These are phyloP conservation scores for Bos javanicus DNA, from an alignment of 2,113 vertebrate genomes.

Conservation along the genomic window DNA sequence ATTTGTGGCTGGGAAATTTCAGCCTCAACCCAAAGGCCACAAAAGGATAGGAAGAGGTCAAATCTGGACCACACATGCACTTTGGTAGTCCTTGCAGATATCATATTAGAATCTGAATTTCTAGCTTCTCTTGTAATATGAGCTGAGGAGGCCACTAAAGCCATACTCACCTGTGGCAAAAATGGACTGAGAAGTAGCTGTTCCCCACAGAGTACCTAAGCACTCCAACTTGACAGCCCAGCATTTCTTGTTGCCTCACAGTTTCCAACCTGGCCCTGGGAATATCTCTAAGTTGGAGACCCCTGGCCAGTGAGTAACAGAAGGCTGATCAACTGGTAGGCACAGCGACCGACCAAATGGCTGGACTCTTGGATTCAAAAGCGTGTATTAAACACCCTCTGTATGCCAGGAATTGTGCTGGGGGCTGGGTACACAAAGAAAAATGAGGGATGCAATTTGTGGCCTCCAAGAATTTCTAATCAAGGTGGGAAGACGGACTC, in stretches of 20 bases:
- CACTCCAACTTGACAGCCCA: background rate
- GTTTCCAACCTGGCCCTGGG: background rate
- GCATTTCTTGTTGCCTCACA: background rate
- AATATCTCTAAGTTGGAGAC: background rate
- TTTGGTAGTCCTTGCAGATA: background rate
- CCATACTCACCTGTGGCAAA: background rate
- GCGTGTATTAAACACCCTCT: background rate
- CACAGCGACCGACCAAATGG: background rate
- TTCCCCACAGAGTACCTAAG: background rate
- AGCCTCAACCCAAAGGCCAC: background rate
- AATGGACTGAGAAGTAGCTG: background rate
- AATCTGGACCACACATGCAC: background rate
- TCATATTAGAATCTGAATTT: background rate
- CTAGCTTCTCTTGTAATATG: background rate
- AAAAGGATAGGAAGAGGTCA: background rate
- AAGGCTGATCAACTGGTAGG: background rate
- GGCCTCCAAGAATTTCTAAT: conserved; percentile 22
- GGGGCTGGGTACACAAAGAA: background rate
- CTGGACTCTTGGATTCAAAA: background rate
- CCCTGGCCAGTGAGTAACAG: background rate
- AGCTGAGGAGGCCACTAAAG: background rate
- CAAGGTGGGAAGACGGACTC: background rate
- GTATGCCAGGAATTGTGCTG: background rate
- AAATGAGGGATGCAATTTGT: background rate
- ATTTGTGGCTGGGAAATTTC: conserved; percentile 14